Evolutionary conservation across 2,797 vertebrate species (phyloP).

Genomic region (Varecia variegata): DNA sequence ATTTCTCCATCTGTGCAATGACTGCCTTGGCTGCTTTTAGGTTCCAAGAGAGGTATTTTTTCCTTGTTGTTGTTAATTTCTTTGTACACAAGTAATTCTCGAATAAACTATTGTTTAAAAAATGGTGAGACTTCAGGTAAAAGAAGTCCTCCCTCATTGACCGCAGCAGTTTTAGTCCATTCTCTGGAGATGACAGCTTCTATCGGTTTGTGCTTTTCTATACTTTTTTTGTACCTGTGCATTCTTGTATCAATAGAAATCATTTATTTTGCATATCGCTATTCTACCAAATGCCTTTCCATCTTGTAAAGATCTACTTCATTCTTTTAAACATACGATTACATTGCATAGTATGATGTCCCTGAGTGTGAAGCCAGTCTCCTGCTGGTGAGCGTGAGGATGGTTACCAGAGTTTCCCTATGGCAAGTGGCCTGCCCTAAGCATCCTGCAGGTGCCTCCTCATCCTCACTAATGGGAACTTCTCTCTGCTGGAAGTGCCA

Average conservation of each 20-base stretch:
- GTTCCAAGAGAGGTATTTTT: not conserved
- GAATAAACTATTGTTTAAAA: not conserved
- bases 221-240: not conserved
- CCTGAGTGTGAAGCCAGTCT: not conserved
- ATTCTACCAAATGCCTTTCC: not conserved
- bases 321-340: not conserved
- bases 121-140: not conserved
- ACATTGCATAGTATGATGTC: too few relatives aligned
- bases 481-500: not conserved
- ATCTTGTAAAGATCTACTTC: not conserved
- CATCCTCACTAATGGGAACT: not conserved
- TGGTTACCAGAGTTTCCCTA: not conserved
- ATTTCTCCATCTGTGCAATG: not conserved
- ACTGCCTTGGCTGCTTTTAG: not conserved
- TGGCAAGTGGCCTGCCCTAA: not conserved
- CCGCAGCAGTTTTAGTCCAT: not conserved
- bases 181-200: not conserved
- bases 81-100: not conserved
- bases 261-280: not conserved
- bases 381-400: accelerated
- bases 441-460: accelerated
- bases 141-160: not conserved
- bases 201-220: not conserved
- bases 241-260: not conserved
- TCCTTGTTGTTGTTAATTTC: not conserved